These are phyloP conservation scores for Horisme vitalbata DNA, from an alignment of 2,888 invertebrate genomes.

Conservation along the genomic window DNA sequence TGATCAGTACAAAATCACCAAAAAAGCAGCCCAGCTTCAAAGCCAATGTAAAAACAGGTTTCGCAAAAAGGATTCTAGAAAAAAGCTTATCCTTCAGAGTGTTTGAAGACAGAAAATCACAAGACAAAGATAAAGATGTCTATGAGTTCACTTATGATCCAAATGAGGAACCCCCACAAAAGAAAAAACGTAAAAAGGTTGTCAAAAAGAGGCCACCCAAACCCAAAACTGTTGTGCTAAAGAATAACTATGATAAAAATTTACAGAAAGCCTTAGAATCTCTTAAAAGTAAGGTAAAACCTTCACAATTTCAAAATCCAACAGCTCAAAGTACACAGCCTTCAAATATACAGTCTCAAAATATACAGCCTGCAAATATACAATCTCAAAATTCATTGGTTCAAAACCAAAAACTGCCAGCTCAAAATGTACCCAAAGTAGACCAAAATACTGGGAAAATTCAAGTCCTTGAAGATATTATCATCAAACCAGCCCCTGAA, in stretches of 20 bases:
- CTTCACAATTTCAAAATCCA: constrained; percentile 22
- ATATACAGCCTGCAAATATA: not conserved
- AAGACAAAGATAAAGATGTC: constrained; percentile 55
- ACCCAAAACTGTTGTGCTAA: constrained; percentile 50
- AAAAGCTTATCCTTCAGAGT: constrained; percentile 55
- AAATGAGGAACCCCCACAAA: constrained; percentile 67
- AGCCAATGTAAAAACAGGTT: constrained; percentile 17
- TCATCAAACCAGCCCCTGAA: constrained; percentile 11
- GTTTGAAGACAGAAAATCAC: constrained; percentile 53
- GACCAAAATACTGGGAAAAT: constrained; percentile 5
- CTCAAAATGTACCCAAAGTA: not conserved
- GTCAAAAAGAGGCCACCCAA: constrained; percentile 53
- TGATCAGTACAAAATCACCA: constrained; percentile 17
- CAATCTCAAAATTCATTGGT: too few relatives aligned
- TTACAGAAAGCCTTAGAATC: constrained; percentile 59
- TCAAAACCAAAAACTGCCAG: too few relatives aligned
- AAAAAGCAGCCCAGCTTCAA: constrained; percentile 26
- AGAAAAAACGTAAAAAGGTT: constrained; percentile 64
- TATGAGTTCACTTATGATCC: constrained; percentile 79
- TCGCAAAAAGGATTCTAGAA: constrained; percentile 35
- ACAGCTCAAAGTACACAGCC: not conserved
- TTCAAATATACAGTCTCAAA: not conserved
- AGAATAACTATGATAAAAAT: constrained; percentile 66
- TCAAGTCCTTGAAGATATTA: constrained; percentile 15
- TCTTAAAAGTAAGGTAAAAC: constrained; percentile 51